Base-by-base conservation (phyloP, 2,888 invertebrate genomes). In the Diaperis boleti region DNA sequence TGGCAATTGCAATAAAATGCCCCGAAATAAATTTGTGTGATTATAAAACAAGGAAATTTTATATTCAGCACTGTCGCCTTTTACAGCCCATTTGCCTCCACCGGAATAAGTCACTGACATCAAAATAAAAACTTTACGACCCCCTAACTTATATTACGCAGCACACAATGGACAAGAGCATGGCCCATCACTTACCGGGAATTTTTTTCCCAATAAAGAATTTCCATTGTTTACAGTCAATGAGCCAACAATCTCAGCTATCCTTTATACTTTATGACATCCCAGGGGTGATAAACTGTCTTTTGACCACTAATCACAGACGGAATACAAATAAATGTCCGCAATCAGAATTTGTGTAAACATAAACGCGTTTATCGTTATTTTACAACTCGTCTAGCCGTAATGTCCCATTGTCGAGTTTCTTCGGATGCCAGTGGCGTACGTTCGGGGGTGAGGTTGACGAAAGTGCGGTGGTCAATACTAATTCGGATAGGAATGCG, bases 231-330 rank as follows among this genome's bases (percentile, higher is more conserved):
- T 33, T 33, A 2, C 33, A 33, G n/a, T n/a, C n/a, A n/a, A n/a
- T n/a, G n/a, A n/a, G n/a, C n/a, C 11, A 33, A 33, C 33, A 33
- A 33, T n/a, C 33, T 2, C 11, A 13, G 33, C 33, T 33, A 33
- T 33, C n/a, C n/a, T n/a, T n/a, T n/a, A n/a, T n/a, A 33, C 11
- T 33, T 33, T 33, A 33, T 33, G 5, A 11, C 2, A 2, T 3
- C 13, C n/a, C 11, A 33, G 2, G 33, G 5, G 8, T n/a, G n/a
- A 33, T 33, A 33, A 33, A 33, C 5, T 33, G 10, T 33, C 10
- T 13, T 44, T 41, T 41, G 41, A n/a, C 18, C 41, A 41, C 41
- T 44, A 44, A 44, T 44, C 44, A 44, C 44, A 44, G 13, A 2
- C 44, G 22, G 22, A 44, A 22, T 44, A 22, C 22, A 44, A 22